Base-by-base conservation (phyloP, 37 sponge, comb jelly and placozoan species). In the Chondrilla cf. caribensis region DNA sequence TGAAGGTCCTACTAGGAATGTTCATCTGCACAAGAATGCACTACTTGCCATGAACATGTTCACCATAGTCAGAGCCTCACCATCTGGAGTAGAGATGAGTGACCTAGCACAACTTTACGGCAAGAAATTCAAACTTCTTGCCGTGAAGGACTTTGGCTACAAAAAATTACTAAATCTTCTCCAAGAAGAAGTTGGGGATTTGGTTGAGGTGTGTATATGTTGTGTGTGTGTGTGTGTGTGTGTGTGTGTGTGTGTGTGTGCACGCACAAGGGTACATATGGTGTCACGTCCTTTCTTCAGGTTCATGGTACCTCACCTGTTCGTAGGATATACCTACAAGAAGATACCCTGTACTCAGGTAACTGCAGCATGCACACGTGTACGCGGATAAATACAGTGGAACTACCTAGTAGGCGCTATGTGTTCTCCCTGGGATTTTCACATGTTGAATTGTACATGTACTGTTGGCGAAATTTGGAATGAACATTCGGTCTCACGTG, bases 141-240 rank as follows among this genome's bases (percentile, higher is more conserved):
- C 51, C 15, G 81, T 86, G n/a, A 22, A 51, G 1, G 26, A 80
- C 22, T 88, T 79, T 75, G 92, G 92, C 18, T 26, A 51, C 58
- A 82, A 57, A 26, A 64, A 79, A 21, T 86, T 89, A 55, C 77
- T 87, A 70, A 80, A 82, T 31, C 51, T 43, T 28, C 70, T 86
- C 4, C 68, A 89, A 64, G 87, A 86, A 60, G 87, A 84, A 0
- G 77, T 93, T 8, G 82, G 81, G 35, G 85, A 93, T 58, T 37
- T 81, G 17, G 66, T 86, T 80, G 43, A 80, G n/a, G 92, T 92
- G 33, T 8, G 68, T 28, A 4, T 67, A 33, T 7, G 35, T 33
- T 33, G 35, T 33, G 29, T 1, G 17, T 4, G 32, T 33, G 35
- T 33, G 35, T 33, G 32, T 33, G 35, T 26, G 29, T 26, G 64